These are phyloP conservation scores for Psittacus erithacus DNA, from an alignment of 2,113 vertebrate species.

Conservation along the genomic window DNA sequence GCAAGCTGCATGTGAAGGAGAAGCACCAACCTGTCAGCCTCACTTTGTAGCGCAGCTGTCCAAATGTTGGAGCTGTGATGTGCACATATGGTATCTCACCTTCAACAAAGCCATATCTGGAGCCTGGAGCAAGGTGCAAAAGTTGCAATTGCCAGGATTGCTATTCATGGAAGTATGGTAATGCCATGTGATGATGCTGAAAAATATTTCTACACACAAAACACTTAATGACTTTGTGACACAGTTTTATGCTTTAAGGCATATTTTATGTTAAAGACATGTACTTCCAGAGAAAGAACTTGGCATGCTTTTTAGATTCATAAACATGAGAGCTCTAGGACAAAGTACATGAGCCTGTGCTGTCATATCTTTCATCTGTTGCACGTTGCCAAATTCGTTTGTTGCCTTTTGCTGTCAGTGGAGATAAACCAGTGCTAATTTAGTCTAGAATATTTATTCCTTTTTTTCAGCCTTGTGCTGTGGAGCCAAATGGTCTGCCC, in stretches of 20 bases:
- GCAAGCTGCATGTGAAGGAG: not conserved
- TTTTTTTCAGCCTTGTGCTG: not conserved
- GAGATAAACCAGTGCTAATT: constrained; percentile 23
- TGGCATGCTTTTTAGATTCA: not conserved
- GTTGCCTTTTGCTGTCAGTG: constrained; percentile 6
- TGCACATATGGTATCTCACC: not conserved
- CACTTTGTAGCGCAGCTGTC: not conserved
- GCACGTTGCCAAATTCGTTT: not conserved
- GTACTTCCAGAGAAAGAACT: not conserved
- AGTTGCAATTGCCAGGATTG: not conserved
- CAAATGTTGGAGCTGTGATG: not conserved
- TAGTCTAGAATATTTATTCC: not conserved
- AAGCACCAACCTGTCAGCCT: not conserved
- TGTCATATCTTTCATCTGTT: not conserved
- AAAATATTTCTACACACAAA: not conserved
- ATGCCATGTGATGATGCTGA: not conserved
- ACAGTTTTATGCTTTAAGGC: not conserved
- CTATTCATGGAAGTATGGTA: not conserved
- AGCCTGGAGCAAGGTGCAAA: not conserved
- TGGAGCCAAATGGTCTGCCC: not conserved
- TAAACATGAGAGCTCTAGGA: not conserved
- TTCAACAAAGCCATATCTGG: not conserved
- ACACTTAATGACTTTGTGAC: not conserved
- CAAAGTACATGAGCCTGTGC: not conserved
- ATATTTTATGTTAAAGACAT: not conserved